Percentiles rank a stretch among this genome's conserved stretches.
phyloP scores from a whole-genome alignment of 2,797 vertebrate genomes.

The Masticophis lateralis region DNA sequence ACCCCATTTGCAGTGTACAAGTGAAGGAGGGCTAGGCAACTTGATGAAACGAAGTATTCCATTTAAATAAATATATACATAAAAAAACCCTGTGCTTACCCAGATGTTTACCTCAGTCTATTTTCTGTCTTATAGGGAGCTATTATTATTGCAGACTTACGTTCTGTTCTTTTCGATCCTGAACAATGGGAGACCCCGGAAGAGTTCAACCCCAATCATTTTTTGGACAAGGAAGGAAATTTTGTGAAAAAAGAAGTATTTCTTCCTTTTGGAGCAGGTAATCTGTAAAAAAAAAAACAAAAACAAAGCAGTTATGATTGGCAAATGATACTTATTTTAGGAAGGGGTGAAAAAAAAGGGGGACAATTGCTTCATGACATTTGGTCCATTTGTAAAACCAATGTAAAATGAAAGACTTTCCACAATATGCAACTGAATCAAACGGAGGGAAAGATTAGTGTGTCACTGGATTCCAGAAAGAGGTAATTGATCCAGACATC shows the following conservation, averaged over 20 bases:
- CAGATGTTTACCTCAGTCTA: neutral
- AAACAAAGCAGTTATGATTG: neutral
- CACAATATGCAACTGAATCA: neutral
- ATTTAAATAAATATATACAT: too few relatives aligned
- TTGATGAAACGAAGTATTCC: neutral
- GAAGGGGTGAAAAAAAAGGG: neutral
- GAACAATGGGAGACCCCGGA: neutral
- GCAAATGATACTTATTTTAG: neutral
- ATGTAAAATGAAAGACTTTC: neutral
- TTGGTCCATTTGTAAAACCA: neutral
- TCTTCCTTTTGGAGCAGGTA: neutral
- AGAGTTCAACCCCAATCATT: slow-evolving; percentile 11
- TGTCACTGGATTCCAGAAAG: neutral
- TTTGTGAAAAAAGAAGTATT: slow-evolving; percentile 1
- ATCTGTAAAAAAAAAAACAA: neutral
- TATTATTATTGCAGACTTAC: neutral
- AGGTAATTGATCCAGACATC: neutral
- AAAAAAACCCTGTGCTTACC: too few relatives aligned
- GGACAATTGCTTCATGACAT: neutral
- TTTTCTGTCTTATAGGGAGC: neutral
- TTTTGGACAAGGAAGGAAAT: slow-evolving; percentile 14
- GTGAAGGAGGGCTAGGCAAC: neutral
- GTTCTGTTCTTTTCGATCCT: neutral
- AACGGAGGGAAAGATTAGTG: neutral
- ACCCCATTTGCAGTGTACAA: neutral